phyloP scores from a whole-genome alignment of 1,140 invertebrate genomes.

The Cyclargus thomasi region DNA sequence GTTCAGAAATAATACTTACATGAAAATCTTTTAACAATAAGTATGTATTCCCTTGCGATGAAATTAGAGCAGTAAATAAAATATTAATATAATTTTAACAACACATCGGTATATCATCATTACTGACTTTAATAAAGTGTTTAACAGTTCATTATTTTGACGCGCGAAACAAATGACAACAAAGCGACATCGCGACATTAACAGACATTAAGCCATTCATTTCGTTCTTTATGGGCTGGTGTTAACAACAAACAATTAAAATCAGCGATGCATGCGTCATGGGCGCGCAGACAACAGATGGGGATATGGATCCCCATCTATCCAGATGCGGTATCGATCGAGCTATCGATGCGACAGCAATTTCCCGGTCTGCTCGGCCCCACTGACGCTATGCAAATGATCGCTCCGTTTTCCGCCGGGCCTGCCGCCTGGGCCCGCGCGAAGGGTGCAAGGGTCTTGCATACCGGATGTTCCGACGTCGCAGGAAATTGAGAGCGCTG shows the following conservation, averaged over 20 bases:
- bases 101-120: neutral
- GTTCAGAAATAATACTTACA: too few relatives aligned
- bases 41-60: too few relatives aligned
- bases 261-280: slow-evolving; percentile 21
- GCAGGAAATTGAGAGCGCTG: slow-evolving; percentile 72
- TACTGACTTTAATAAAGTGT: neutral
- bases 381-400: slow-evolving; percentile 68
- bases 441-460: slow-evolving; percentile 35
- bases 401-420: slow-evolving; percentile 63
- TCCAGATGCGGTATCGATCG: slow-evolving; percentile 56
- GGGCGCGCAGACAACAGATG: slow-evolving; percentile 17
- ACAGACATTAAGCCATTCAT: slow-evolving; percentile 1
- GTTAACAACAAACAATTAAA: slow-evolving; percentile 19
- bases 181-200: neutral
- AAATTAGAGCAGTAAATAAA: neutral
- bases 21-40: too few relatives aligned
- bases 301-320: slow-evolving; percentile 3
- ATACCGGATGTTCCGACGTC: slow-evolving; percentile 69
- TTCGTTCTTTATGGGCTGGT: slow-evolving; percentile 3
- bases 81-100: neutral
- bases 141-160: slow-evolving; percentile 9
- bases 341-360: slow-evolving; percentile 67
- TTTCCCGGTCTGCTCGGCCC: slow-evolving; percentile 66
- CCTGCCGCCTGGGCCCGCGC: slow-evolving; percentile 34
- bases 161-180: neutral